Percentiles rank a stretch among this genome's conserved stretches.
These are phyloP conservation scores for Pentamera pediparva DNA, from an alignment of 53 echinoderm and acorn worm genomes.

Conservation along the genomic window DNA sequence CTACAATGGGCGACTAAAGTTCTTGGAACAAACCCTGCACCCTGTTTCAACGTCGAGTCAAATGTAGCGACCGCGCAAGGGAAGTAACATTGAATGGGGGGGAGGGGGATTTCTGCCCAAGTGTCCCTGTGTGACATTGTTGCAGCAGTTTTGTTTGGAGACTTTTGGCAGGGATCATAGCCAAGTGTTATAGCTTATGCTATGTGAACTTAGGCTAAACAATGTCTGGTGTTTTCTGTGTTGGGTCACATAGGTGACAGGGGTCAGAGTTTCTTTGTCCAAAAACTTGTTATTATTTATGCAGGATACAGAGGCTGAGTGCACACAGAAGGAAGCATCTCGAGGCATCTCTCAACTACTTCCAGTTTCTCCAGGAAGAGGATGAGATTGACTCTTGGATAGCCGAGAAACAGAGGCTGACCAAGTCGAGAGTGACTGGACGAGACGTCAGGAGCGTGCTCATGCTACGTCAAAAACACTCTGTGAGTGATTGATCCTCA, in stretches of 20 bases:
- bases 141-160: too few species aligned
- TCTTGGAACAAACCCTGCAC: too few species aligned
- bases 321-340: slow-evolving; percentile 50
- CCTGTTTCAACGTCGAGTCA: too few species aligned
- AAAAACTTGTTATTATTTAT: neutral
- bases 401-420: slow-evolving; percentile 92
- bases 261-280: neutral
- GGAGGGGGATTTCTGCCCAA: too few species aligned
- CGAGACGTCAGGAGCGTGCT: slow-evolving; percentile 81
- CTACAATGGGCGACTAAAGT: too few species aligned
- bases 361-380: slow-evolving; percentile 88
- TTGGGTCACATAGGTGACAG: neutral
- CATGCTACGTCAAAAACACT: slow-evolving; percentile 78
- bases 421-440: slow-evolving; percentile 88
- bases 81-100: too few species aligned
- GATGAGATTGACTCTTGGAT: slow-evolving; percentile 95
- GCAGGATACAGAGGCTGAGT: slow-evolving; percentile 63
- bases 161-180: too few species aligned
- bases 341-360: slow-evolving; percentile 84
- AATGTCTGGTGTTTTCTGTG: neutral
- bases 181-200: neutral
- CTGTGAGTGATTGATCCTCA: slow-evolving; percentile 47
- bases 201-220: neutral
- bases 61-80: too few species aligned
- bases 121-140: too few species aligned